Evolutionary conservation across 2,113 vertebrate species (phyloP), one percentile per base, ranked within the genome.

Genomic region (Tragelaphus scriptus): DNA sequence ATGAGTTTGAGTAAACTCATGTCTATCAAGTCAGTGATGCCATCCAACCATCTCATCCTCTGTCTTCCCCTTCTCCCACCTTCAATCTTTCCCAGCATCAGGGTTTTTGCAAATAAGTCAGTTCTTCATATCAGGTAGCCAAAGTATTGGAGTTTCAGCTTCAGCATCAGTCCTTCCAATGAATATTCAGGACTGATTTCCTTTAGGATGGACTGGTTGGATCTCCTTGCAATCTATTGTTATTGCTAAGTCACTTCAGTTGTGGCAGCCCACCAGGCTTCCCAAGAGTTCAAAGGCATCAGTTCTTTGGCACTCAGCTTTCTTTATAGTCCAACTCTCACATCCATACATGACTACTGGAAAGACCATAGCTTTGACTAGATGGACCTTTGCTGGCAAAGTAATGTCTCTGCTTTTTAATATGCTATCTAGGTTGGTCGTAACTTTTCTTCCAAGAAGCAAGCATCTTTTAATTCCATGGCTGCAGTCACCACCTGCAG

Each of bases 41-140:
- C n/a, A 71, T 71, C 5, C 17, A 71, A 71, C n/a, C 2, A 71
- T 71, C 65, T 68, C n/a, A 71, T 11, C 9, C 17, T 71, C 65
- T 36, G n/a, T 36, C 0, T 4, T 21, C 17, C n/a, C 17, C 65
- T 71, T 36, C 9, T 71, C 65, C 4, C 2, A 1, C 65, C 17
- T 71, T 71, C n/a, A 36, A 21, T 71, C n/a, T 36, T 71, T 71
- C 17, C 65, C 65, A 68, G n/a, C 17, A 21, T 36, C 19, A 36
- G n/a, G 65, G 4, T 21, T 2, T 36, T 36, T 68, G 10, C 17
- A 5, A 36, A 36, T 68, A 8, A 36, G 17, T 68, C 8, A 36
- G 4, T 9, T 68, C 32, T 68, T 68, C 8, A 2, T 8, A 19
- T 68, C 32, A 68, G 16, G 32, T 21, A 4, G 65, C 65, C 65